Evolutionary conservation across 2,888 invertebrate species (phyloP).

Genomic region (Metopia argyrocephala): DNA sequence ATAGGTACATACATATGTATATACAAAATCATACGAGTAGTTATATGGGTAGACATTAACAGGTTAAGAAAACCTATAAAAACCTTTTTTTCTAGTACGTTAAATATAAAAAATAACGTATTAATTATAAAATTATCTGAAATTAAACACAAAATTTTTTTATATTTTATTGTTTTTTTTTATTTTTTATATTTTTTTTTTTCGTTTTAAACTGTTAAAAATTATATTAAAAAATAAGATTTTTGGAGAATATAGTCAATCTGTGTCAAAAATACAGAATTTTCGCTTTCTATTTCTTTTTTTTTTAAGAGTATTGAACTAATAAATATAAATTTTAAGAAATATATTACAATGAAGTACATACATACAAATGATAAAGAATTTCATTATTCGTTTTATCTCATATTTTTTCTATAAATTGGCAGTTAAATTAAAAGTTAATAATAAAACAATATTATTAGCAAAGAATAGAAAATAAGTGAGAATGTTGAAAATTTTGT

Average conservation of each 20-base stretch:
- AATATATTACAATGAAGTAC: constrained; percentile 38
- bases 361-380: too few relatives aligned
- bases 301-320: constrained; percentile 57
- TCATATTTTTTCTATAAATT: constrained; percentile 39
- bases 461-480: constrained; percentile 28
- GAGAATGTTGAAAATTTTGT: constrained; percentile 52
- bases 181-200: constrained; percentile 48
- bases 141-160: constrained; percentile 44
- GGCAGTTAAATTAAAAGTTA: constrained; percentile 51
- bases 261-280: constrained; percentile 63
- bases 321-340: constrained; percentile 70
- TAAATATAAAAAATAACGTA: too few relatives aligned
- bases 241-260: constrained; percentile 38
- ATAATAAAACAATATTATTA: constrained; percentile 11
- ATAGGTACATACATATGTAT: too few relatives aligned
- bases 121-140: background rate
- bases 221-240: constrained; percentile 11
- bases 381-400: constrained; percentile 4
- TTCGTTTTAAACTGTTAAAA: constrained; percentile 53
- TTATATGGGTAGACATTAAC: too few relatives aligned
- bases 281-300: constrained; percentile 58
- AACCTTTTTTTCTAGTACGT: too few relatives aligned
- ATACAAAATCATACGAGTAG: too few relatives aligned
- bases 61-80: too few relatives aligned
- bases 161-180: constrained; percentile 64